These are phyloP conservation scores for Lerema accius DNA, from an alignment of 1,140 invertebrate genomes.

Conservation along the genomic window DNA sequence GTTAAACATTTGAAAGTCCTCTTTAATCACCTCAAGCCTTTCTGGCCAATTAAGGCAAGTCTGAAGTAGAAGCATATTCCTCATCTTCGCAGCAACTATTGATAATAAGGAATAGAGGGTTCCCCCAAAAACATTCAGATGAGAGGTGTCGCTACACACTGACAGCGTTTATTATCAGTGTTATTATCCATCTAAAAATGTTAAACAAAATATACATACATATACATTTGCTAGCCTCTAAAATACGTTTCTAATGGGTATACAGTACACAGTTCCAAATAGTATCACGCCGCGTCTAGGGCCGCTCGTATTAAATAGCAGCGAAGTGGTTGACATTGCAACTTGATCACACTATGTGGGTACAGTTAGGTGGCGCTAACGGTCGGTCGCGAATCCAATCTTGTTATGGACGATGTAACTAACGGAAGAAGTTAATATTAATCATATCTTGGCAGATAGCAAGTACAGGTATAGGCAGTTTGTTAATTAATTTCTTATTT, in stretches of 20 bases:
- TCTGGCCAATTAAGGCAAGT: too few relatives aligned
- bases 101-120: too few relatives aligned
- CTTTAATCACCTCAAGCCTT: too few relatives aligned
- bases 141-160: too few relatives aligned
- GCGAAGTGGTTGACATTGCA: slow-evolving; percentile 51
- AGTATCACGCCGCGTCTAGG: slow-evolving; percentile 13
- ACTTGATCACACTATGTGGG: slow-evolving; percentile 46
- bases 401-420: slow-evolving; percentile 7
- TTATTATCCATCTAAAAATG: too few relatives aligned
- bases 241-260: background rate
- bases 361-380: slow-evolving; percentile 66
- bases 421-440: slow-evolving; percentile 21
- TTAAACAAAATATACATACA: too few relatives aligned
- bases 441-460: slow-evolving; percentile 2
- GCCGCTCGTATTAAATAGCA: slow-evolving; percentile 39
- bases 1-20: too few relatives aligned
- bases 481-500: background rate
- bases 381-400: slow-evolving; percentile 36
- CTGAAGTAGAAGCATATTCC: too few relatives aligned
- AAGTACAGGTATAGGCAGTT: background rate
- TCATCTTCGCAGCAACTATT: too few relatives aligned
- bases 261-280: slow-evolving; percentile 22
- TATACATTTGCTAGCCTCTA: too few relatives aligned
- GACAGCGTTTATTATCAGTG: too few relatives aligned
- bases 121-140: too few relatives aligned